Evolutionary conservation across 1,140 invertebrate genomes (phyloP).

Genomic region (Zaprionus taronus): DNA sequence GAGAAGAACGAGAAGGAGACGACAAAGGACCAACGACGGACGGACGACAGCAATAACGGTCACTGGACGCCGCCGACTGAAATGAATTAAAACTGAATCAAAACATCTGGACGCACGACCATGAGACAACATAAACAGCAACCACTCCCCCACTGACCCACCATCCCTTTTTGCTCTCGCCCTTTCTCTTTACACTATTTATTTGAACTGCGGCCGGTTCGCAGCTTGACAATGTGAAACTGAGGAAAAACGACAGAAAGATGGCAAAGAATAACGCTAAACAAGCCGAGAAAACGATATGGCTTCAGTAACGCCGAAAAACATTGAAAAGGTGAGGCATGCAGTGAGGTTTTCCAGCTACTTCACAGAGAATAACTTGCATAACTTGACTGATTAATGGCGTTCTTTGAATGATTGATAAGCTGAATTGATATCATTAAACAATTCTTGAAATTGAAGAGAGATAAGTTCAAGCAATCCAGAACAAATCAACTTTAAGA

Average conservation of each 20-base stretch:
- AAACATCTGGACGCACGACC: slow-evolving; percentile 78
- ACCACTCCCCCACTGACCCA: background rate
- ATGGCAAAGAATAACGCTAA: background rate
- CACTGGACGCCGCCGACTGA: slow-evolving; percentile 61
- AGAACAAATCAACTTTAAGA: too few species aligned
- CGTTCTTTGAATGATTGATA: too few species aligned
- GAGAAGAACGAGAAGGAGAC: background rate
- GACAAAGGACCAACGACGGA: background rate
- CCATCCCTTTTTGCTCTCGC: background rate
- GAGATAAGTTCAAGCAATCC: too few species aligned
- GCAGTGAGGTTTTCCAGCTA: background rate
- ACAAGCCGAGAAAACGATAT: background rate
- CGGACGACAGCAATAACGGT: slow-evolving; percentile 64
- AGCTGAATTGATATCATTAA: too few species aligned
- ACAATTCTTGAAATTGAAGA: too few species aligned
- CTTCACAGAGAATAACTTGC: background rate
- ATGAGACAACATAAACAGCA: slow-evolving; percentile 63
- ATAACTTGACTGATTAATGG: background rate
- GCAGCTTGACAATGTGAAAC: background rate
- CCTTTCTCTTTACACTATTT: background rate
- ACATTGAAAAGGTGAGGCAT: background rate
- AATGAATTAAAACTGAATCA: slow-evolving; percentile 83
- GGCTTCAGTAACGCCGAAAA: background rate
- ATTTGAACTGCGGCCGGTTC: background rate
- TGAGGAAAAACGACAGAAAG: background rate